phyloP scores from a whole-genome alignment of 1,140 invertebrate genomes.

The Episyrphus balteatus region DNA sequence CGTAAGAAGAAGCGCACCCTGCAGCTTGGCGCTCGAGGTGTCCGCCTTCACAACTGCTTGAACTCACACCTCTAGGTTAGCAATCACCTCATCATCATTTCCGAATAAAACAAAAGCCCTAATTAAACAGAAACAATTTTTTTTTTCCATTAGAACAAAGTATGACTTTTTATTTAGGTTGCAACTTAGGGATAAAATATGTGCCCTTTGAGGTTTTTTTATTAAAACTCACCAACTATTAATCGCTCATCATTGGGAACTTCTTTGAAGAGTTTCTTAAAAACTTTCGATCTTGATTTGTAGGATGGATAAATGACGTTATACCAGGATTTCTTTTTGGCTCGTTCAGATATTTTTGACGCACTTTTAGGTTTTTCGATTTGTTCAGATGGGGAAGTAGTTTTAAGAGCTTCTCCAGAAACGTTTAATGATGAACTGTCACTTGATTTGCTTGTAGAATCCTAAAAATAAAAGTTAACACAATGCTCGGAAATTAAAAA shows the following conservation, averaged over 20 bases:
- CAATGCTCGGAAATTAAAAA: neutral
- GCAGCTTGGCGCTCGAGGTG: no score
- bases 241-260: slow-evolving; percentile 81
- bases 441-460: slow-evolving; percentile 13
- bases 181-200: neutral
- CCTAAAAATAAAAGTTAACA: slow-evolving; percentile 4
- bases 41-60: no score
- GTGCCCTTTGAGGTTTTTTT: no score
- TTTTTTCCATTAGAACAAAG: no score
- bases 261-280: slow-evolving; percentile 85
- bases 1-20: no score
- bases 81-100: no score
- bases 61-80: no score
- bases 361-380: slow-evolving; percentile 25
- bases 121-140: no score
- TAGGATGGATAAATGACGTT: slow-evolving; percentile 85
- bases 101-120: no score
- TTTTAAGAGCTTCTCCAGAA: slow-evolving; percentile 18
- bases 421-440: slow-evolving; percentile 16
- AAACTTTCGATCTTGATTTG: slow-evolving; percentile 84
- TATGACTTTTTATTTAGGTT: no score
- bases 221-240: slow-evolving; percentile 67
- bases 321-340: slow-evolving; percentile 77
- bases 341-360: slow-evolving; percentile 37
- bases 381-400: slow-evolving; percentile 24